A percentile compares a stretch with the other conserved stretches of the same genome.
Evolutionary conservation across 2,888 invertebrate genomes (phyloP).

Genomic region (Ophonus ardosiacus): DNA sequence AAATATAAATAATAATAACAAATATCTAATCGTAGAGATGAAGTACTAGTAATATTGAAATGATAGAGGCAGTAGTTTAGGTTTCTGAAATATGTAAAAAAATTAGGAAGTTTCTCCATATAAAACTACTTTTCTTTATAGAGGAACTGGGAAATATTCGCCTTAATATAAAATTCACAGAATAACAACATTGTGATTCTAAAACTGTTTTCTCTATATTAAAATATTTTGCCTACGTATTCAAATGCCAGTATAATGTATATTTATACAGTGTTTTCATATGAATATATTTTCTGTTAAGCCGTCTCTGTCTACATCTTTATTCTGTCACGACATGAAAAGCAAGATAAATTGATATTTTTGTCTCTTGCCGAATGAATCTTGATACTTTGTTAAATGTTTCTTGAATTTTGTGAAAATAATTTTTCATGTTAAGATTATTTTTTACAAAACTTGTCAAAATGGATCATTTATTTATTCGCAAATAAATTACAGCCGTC

Average conservation of each 20-base stretch:
- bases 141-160: background rate
- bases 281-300: conserved; percentile 52
- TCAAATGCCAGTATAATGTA: conserved; percentile 48
- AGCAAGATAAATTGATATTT: conserved; percentile 62
- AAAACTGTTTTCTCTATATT: conserved; percentile 38
- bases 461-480: conserved; percentile 48
- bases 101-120: background rate
- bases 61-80: conserved; percentile 17
- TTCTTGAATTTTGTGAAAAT: conserved; percentile 55
- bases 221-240: conserved; percentile 43
- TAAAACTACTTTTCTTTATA: conserved; percentile 13
- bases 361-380: conserved; percentile 48
- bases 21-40: background rate
- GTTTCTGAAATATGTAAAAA: conserved; percentile 1
- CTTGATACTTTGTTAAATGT: conserved; percentile 57
- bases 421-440: conserved; percentile 58
- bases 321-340: conserved; percentile 46
- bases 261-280: conserved; percentile 50
- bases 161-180: conserved; percentile 39
- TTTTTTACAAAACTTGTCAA: conserved; percentile 47
- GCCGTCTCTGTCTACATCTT: conserved; percentile 50
- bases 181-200: conserved; percentile 40
- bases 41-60: background rate
- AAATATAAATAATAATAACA: background rate
- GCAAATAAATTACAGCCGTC: conserved; percentile 47